Conservation (phyloP, 1,140 invertebrate species). For the Conus betulinus region DNA sequence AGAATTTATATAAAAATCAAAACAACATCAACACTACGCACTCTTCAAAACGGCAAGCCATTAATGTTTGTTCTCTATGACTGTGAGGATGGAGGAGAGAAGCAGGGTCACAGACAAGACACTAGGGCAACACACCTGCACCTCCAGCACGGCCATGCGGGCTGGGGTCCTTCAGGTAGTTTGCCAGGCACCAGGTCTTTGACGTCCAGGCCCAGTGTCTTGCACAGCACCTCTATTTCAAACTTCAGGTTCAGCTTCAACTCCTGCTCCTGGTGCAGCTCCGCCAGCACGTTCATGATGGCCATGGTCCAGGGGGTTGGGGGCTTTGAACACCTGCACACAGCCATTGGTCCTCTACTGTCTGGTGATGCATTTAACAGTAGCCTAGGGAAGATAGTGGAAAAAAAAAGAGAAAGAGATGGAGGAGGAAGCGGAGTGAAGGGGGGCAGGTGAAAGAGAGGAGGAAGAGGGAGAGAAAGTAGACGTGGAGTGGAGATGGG, state of each 20-base stretch:
- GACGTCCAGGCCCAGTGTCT: slow-evolving; percentile 94
- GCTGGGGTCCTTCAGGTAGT: slow-evolving; percentile 72
- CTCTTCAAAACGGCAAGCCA: too few relatives aligned
- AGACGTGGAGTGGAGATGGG: too few relatives aligned
- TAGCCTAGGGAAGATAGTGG: too few relatives aligned
- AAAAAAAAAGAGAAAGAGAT: too few relatives aligned
- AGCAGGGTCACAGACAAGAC: too few relatives aligned
- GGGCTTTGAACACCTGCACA: slow-evolving; percentile 91
- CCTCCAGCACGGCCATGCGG: slow-evolving; percentile 67
- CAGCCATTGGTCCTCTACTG: not conserved
- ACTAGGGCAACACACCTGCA: slow-evolving; percentile 51
- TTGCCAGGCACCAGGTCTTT: slow-evolving; percentile 74
- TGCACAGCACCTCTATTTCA: slow-evolving; percentile 99
- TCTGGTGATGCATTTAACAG: not conserved
- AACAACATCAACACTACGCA: too few relatives aligned
- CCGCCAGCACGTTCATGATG: slow-evolving; percentile 97
- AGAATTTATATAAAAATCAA: too few relatives aligned
- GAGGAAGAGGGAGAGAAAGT: too few relatives aligned
- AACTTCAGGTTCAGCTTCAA: slow-evolving; percentile 81
- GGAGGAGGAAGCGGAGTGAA: too few relatives aligned
- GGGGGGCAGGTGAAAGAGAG: too few relatives aligned
- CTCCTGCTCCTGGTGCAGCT: slow-evolving; percentile 93
- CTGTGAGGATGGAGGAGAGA: too few relatives aligned
- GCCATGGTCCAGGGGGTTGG: slow-evolving; percentile 99
- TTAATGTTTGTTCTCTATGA: too few relatives aligned